These are phyloP conservation scores for Oikopleura albicans DNA, from an alignment of 23 tunicate species.

Conservation along the genomic window DNA sequence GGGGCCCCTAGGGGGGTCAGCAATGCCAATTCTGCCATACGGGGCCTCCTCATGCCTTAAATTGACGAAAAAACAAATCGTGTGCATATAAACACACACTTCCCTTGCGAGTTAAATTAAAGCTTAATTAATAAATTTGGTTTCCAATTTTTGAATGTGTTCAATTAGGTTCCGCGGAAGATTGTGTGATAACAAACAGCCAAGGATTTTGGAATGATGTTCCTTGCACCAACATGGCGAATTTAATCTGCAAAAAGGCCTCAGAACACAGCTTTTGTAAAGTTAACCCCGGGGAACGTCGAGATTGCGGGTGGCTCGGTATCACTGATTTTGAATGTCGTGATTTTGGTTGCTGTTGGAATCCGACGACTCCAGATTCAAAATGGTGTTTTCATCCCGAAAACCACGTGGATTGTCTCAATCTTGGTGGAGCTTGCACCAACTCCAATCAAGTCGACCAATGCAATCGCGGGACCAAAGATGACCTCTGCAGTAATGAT, in stretches of 20 bases:
- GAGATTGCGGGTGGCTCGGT: neutral
- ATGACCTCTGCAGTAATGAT: neutral
- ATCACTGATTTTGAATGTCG: neutral
- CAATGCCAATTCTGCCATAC: too few relatives aligned
- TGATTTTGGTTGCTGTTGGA: constrained; percentile 2
- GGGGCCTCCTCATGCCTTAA: too few relatives aligned
- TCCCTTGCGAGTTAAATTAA: too few relatives aligned
- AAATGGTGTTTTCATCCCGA: neutral
- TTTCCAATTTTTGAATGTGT: too few relatives aligned
- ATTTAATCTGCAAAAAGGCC: neutral
- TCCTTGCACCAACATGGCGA: neutral
- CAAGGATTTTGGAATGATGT: constrained; percentile 10
- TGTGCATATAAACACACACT: too few relatives aligned
- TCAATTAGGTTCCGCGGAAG: too few relatives aligned
- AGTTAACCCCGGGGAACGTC: neutral
- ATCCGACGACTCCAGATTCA: neutral
- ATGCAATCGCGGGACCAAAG: neutral
- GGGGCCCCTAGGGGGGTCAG: too few relatives aligned
- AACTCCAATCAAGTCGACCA: neutral
- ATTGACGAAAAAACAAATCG: too few relatives aligned
- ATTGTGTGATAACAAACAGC: neutral
- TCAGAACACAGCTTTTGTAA: neutral
- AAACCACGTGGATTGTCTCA: neutral
- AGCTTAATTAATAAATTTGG: too few relatives aligned
- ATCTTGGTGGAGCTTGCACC: neutral